A percentile compares a stretch with the other conserved stretches of the same genome.
Evolutionary conservation across 2,888 invertebrate genomes (phyloP).

Genomic region (Mayetiola destructor): DNA sequence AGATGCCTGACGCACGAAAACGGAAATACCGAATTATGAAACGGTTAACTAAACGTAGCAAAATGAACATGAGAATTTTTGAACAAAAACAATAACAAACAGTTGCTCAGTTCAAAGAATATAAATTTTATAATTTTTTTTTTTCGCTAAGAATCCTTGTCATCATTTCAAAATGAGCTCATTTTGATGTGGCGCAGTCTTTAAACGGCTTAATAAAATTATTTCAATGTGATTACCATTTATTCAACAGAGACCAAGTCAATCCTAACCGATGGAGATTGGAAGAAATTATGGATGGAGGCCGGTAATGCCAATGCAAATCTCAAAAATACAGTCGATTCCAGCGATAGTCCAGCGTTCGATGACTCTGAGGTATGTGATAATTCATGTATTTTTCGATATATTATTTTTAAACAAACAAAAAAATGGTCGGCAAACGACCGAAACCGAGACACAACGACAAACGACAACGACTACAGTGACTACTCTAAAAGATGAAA

Average conservation of each 20-base stretch:
- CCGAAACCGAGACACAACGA: too few relatives aligned
- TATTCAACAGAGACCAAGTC: slow-evolving; percentile 36
- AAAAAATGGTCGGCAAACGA: neutral
- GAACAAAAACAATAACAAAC: neutral
- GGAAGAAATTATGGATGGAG: slow-evolving; percentile 36
- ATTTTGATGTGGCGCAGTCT: neutral
- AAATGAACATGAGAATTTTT: too few relatives aligned
- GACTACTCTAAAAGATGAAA: too few relatives aligned
- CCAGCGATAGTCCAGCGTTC: slow-evolving; percentile 36
- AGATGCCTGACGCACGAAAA: too few relatives aligned
- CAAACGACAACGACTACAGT: too few relatives aligned
- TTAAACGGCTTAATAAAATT: slow-evolving; percentile 7
- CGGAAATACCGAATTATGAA: too few relatives aligned
- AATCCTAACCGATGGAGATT: slow-evolving; percentile 36
- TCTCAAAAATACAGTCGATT: slow-evolving; percentile 32
- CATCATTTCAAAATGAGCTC: slow-evolving; percentile 1
- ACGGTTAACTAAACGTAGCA: too few relatives aligned
- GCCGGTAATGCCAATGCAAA: slow-evolving; percentile 33
- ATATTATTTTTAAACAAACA: neutral
- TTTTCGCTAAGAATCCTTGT: neutral
- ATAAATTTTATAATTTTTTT: slow-evolving; percentile 1
- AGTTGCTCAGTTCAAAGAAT: neutral
- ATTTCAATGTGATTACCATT: neutral
- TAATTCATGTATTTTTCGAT: neutral
- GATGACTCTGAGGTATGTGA: slow-evolving; percentile 36